Conservation (phyloP, 2,888 invertebrate species). For the Sclerodermus sp. region DNA sequence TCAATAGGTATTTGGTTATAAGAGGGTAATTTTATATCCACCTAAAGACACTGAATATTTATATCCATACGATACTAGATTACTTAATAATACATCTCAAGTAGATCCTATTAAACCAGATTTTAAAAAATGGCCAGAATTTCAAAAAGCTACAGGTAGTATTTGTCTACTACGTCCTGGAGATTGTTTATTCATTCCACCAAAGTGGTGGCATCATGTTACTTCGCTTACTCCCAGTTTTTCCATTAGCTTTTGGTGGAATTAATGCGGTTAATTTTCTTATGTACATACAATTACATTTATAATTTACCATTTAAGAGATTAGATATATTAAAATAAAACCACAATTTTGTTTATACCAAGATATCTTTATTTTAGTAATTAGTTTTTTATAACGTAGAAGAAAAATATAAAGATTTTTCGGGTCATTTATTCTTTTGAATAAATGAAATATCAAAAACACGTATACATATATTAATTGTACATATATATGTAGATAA, state of each 20-base stretch:
- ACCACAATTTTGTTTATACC: no score
- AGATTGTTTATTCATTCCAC: slow-evolving; percentile 92
- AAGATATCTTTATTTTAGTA: no score
- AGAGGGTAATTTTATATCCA: slow-evolving; percentile 83
- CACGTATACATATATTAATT: no score
- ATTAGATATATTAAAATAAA: no score
- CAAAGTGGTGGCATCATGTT: slow-evolving; percentile 97
- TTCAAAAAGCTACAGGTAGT: slow-evolving; percentile 65
- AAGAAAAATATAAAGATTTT: no score
- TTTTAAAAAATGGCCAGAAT: slow-evolving; percentile 71
- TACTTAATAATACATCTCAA: slow-evolving; percentile 88
- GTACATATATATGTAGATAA: no score
- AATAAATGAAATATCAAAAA: no score
- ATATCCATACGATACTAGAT: slow-evolving; percentile 77
- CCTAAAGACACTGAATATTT: slow-evolving; percentile 71
- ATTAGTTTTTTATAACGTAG: background rate
- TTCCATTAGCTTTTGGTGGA: slow-evolving; percentile 98
- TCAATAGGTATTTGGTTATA: slow-evolving; percentile 77
- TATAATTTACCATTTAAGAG: background rate
- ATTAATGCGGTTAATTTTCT: slow-evolving; percentile 55
- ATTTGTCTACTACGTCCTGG: slow-evolving; percentile 78
- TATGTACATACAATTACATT: background rate
- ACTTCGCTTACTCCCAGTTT: slow-evolving; percentile 86
- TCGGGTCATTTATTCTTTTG: no score
- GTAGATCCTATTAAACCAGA: slow-evolving; percentile 84